Evolutionary conservation across 2,113 vertebrate species (phyloP).

Genomic region (Dipodomys stephensi): DNA sequence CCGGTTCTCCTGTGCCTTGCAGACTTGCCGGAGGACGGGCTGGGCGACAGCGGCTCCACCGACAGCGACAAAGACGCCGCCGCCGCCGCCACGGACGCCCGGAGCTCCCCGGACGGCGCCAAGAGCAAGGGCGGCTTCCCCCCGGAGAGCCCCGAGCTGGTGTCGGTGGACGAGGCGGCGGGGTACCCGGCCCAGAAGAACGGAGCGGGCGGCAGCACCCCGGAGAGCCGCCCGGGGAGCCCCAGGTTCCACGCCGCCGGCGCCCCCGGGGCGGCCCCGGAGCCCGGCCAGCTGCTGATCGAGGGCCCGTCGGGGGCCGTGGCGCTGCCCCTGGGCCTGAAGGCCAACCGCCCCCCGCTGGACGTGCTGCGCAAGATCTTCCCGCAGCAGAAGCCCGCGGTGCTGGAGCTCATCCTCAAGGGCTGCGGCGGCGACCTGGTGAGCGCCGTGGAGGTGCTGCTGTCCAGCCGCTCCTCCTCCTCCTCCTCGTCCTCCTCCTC

Average conservation of each 20-base stretch:
- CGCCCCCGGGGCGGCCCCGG: conserved; percentile 52
- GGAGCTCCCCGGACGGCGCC: conserved; percentile 93
- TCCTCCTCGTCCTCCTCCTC: too few relatives aligned
- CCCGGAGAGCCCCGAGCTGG: conserved; percentile 92
- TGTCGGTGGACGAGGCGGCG: conserved; percentile 90
- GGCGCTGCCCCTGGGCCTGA: conserved; percentile 93
- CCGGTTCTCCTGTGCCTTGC: conserved; percentile 79
- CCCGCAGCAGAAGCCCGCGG: conserved; percentile 95
- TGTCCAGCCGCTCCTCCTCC: conserved; percentile 92
- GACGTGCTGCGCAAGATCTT: conserved; percentile 99
- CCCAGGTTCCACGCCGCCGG: conserved; percentile 87
- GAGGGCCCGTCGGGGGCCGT: conserved; percentile 94
- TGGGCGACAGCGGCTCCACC: conserved; percentile 88
- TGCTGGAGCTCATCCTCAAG: conserved; percentile 96
- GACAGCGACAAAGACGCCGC: conserved; percentile 95
- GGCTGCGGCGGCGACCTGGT: conserved; percentile 98
- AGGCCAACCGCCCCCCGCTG: conserved; percentile 95
- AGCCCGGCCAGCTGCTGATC: conserved; percentile 92
- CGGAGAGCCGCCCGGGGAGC: conserved; percentile 89
- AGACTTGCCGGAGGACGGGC: conserved; percentile 91
- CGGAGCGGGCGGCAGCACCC: conserved; percentile 66
- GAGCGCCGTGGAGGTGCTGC: conserved; percentile 96
- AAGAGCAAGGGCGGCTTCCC: conserved; percentile 92
- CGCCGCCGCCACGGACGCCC: conserved; percentile 83
- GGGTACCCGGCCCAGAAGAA: conserved; percentile 89